Base-by-base conservation (phyloP, 2,888 invertebrate genomes). In the Spodoptera littoralis region DNA sequence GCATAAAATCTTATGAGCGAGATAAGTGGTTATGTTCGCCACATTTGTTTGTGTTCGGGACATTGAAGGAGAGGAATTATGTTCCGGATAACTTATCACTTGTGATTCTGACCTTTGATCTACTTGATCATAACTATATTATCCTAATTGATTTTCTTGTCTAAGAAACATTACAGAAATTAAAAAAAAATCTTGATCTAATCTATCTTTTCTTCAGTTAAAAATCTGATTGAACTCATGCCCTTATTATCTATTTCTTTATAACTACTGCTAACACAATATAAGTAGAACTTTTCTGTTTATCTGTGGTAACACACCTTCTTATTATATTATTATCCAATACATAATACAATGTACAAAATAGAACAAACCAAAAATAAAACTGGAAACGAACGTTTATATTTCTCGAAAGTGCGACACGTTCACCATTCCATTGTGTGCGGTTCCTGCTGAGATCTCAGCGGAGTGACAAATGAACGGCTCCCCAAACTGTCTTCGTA, bases 21-120 rank as follows among this genome's bases (percentile, higher is more conserved):
- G 65, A 71, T 72, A 56, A 65, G 71, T 76, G 65, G 57, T 75
- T 62, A 70, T 70, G 53, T 75, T 53, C 30, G 55, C 43, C 36
- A 54, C 49, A 44, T 70, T 69, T 54, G 54, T 60, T 68, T 55
- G 53, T 27, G 42, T 43, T 70, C n/a, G 24, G 27, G 46, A 53
- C 56, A 53, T 60, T 6, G 13, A 53, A 27, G 55, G 11, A 30
- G 13, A n/a, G 42, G 49, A 56, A 53, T 44, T 65, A 11, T 54
- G 43, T 55, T 50, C 27, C 11, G 48, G 27, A 18, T 52, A 42
- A 30, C 0, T 44, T 42, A 3, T 52, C 11, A 13, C 0, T 18
- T 12, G 24, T 47, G 13, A 24, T 18, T 12, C 18, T 12, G 43
- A 44, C 43, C 41, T 22, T 72, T 43, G 9, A 9, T 51, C 27